These are phyloP conservation scores for Tipula confusa DNA, from an alignment of 2,888 invertebrate genomes.

Conservation along the genomic window DNA sequence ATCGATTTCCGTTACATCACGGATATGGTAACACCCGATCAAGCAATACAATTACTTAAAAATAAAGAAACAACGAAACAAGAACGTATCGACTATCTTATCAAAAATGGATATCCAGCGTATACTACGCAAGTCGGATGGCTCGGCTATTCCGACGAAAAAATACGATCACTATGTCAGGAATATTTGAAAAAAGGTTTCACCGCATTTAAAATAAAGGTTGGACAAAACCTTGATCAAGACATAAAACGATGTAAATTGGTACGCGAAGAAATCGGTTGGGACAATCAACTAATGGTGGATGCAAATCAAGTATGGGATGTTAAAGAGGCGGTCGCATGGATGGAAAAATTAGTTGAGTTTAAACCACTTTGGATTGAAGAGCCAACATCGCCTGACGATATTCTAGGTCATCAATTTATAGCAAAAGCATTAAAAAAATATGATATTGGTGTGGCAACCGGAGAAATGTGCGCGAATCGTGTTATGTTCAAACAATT, in stretches of 20 bases:
- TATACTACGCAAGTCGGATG: constrained; percentile 80
- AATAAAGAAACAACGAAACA: constrained; percentile 56
- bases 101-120: constrained; percentile 71
- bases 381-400: constrained; percentile 90
- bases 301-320: constrained; percentile 90
- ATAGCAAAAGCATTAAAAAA: constrained; percentile 64
- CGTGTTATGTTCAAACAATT: constrained; percentile 90
- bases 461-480: constrained; percentile 90
- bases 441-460: constrained; percentile 67
- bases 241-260: constrained; percentile 68
- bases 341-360: constrained; percentile 73
- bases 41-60: constrained; percentile 68
- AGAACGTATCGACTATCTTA: constrained; percentile 59
- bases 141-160: constrained; percentile 79
- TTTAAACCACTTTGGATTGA: constrained; percentile 84
- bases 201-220: constrained; percentile 83
- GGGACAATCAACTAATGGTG: constrained; percentile 73
- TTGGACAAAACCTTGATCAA: constrained; percentile 73
- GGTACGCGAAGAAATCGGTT: constrained; percentile 72
- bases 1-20: constrained; percentile 84
- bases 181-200: constrained; percentile 73
- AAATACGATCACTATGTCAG: constrained; percentile 63
- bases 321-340: constrained; percentile 75
- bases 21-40: constrained; percentile 76
- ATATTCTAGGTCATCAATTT: constrained; percentile 77